Conservation (phyloP, 2,888 invertebrate species). For the Calliscelio sp. region DNA sequence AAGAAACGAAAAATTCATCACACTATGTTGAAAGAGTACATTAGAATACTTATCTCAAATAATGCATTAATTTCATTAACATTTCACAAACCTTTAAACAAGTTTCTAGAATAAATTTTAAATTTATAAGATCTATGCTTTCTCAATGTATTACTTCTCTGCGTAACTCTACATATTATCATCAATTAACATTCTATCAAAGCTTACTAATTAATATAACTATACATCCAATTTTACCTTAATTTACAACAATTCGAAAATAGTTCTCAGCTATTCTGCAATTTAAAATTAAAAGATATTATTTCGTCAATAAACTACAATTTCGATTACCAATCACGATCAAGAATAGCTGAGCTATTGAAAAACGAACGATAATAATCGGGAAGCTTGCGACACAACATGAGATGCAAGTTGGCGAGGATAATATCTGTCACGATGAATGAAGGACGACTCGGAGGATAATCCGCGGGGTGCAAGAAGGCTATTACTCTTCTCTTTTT, state of each 20-base stretch:
- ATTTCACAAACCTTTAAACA: slow-evolving; percentile 10
- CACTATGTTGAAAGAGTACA: slow-evolving; percentile 1
- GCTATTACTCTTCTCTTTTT: slow-evolving; percentile 68
- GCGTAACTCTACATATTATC: no score
- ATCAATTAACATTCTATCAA: no score
- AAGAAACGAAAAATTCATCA: background rate
- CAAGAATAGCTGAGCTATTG: slow-evolving; percentile 18
- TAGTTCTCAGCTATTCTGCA: background rate
- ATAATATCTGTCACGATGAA: slow-evolving; percentile 64
- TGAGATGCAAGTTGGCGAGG: slow-evolving; percentile 42
- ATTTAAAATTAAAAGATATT: background rate
- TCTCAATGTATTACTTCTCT: slow-evolving; percentile 20
- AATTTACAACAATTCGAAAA: no score
- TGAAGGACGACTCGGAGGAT: slow-evolving; percentile 67
- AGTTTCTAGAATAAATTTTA: slow-evolving; percentile 26
- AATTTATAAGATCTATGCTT: slow-evolving; percentile 9
- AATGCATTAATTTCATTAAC: slow-evolving; percentile 11
- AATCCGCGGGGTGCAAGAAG: slow-evolving; percentile 59
- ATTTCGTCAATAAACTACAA: slow-evolving; percentile 1
- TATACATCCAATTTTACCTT: no score
- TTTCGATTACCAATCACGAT: slow-evolving; percentile 5
- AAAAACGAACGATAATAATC: slow-evolving; percentile 47
- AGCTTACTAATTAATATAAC: no score
- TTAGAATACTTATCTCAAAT: slow-evolving; percentile 12
- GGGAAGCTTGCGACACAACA: slow-evolving; percentile 42